Conservation (phyloP, 2,113 vertebrate species). For the Megalops atlanticus region DNA sequence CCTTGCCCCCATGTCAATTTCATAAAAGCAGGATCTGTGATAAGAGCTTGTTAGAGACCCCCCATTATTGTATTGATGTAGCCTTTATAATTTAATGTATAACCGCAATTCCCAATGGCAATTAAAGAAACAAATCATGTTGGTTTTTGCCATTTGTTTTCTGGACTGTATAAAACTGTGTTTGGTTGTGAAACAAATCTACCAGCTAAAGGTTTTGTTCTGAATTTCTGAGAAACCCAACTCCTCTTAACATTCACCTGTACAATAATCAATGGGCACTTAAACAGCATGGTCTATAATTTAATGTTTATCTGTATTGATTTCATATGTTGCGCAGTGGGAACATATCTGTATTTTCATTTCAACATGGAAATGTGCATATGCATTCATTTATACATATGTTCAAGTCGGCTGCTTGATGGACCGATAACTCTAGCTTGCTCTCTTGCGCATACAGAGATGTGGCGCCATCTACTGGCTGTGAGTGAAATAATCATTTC, state of each 20-base stretch:
- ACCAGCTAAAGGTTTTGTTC: neutral
- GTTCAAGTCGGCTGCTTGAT: neutral
- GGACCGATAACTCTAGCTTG: neutral
- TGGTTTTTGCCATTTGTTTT: neutral
- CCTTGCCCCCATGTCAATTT: neutral
- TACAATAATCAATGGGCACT: neutral
- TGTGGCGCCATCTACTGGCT: slow-evolving; percentile 64
- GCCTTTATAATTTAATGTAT: neutral
- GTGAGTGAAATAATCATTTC: neutral
- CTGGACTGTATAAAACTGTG: neutral
- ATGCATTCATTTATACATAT: neutral
- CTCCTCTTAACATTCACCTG: neutral
- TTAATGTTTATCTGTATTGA: too few relatives aligned
- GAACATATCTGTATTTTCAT: neutral
- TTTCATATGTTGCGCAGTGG: neutral
- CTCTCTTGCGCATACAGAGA: slow-evolving; percentile 1
- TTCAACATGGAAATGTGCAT: neutral
- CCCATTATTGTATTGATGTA: neutral
- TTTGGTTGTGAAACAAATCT: neutral
- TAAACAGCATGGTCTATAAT: neutral
- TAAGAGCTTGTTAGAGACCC: too few relatives aligned
- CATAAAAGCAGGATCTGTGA: too few relatives aligned
- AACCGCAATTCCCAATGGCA: neutral
- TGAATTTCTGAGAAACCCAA: neutral
- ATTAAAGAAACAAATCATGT: too few relatives aligned